Base-by-base conservation (phyloP, 2,797 vertebrate species). In the Cebuella pygmaea region DNA sequence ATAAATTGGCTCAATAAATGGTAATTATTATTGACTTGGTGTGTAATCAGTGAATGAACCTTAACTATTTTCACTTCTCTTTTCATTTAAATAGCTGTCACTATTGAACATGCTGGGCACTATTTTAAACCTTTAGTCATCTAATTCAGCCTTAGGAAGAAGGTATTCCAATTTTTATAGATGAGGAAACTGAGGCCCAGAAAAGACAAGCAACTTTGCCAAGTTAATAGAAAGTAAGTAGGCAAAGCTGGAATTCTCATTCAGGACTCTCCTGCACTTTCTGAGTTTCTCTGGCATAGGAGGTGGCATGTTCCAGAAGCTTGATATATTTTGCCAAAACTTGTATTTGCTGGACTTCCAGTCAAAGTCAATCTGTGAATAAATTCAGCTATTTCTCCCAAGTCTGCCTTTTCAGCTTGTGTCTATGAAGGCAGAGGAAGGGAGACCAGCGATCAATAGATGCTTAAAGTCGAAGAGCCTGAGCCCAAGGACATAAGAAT, bases 391-490 rank as follows among this genome's bases (percentile, higher is more conserved):
- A 27, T 33, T 90, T 57, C 50, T 93, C 26, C 17, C 41, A 76
- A 59, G 13, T 33, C 48, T 96, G 44, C 36, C 24, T 96, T 92
- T 96, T 79, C 41, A 95, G 44, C 48, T 64, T 92, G 27, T 33
- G 9, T 55, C 36, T 67, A 30, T 94, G 59, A 96, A 95, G 76
- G 24, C 61, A 92, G 41, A 85, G n/a, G 17, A 84, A 88, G 19
- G 46, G 87, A 97, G 36, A 70, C 41, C 30, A 86, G 52, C 39
- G 44, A 78, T 72, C 94, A 78, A 84, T 93, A 84, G 44, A 41
- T 82, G 61, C 78, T 94, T 84, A 70, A 97, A 96, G 55, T 89
- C 83, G 67, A 86, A 94, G 46, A 93, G 67, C n/a, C 76, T 4
- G 46, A 93, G 67, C n/a, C 76, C 5, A 26, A 64, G 2, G 85